A percentile compares a stretch with the other conserved stretches of the same genome.
These are phyloP conservation scores for Phocoena phocoena DNA, from an alignment of 2,113 vertebrate species.

Conservation along the genomic window DNA sequence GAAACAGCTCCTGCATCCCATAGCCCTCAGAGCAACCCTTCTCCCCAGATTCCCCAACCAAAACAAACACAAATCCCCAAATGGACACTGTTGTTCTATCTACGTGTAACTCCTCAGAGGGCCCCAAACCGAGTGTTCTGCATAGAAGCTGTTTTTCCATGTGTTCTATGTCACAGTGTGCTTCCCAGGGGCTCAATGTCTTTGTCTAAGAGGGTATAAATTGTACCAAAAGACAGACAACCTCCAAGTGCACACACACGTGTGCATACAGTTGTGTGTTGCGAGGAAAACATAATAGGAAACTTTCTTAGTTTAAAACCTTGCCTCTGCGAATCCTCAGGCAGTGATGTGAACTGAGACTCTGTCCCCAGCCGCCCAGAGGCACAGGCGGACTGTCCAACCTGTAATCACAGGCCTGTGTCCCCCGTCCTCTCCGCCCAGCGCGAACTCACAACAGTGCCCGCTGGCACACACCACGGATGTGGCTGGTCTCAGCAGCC, in stretches of 20 bases:
- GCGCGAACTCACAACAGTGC: rapidly evolving
- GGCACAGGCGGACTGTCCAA: background rate
- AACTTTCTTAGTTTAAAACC: background rate
- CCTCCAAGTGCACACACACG: background rate
- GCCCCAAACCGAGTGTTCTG: background rate
- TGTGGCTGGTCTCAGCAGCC: background rate
- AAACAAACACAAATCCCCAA: background rate
- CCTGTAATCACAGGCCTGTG: background rate
- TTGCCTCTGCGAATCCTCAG: background rate
- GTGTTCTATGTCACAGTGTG: background rate
- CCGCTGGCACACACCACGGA: background rate
- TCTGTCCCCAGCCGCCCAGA: background rate
- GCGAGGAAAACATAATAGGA: background rate
- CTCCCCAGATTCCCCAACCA: background rate
- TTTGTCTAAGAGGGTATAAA: background rate
- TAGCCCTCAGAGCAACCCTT: background rate
- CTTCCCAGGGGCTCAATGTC: background rate
- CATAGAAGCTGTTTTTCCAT: background rate
- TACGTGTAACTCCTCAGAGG: too few species aligned
- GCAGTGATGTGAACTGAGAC: too few species aligned
- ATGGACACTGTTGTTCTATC: background rate
- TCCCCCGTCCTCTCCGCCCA: background rate
- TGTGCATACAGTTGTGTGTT: background rate
- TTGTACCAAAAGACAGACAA: background rate
- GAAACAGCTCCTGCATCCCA: background rate